Evolutionary conservation across 2,888 invertebrate species (phyloP).

Genomic region (Theodoxus fluviatilis): DNA sequence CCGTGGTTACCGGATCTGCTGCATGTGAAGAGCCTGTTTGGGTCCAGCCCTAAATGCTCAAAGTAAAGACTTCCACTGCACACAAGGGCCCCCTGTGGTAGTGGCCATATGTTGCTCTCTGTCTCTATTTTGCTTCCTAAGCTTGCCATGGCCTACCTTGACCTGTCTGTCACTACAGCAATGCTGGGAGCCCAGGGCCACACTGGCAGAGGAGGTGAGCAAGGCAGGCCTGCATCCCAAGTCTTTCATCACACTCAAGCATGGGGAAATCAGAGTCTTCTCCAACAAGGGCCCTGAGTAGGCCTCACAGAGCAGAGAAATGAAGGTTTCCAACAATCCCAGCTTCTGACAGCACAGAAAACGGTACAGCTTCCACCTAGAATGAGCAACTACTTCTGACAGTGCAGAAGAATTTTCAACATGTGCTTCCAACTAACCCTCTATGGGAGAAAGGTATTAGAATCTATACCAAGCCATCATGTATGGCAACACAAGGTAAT

Average conservation of each 20-base stretch:
- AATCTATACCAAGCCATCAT: too few relatives aligned
- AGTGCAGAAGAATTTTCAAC: neutral
- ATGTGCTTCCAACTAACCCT: too few relatives aligned
- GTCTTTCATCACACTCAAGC: slow-evolving; percentile 53
- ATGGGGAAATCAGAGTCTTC: slow-evolving; percentile 42
- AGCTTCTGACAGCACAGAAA: neutral
- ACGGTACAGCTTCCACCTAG: neutral
- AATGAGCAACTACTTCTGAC: neutral
- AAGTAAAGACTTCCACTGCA: too few relatives aligned
- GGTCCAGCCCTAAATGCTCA: too few relatives aligned
- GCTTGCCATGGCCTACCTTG: too few relatives aligned
- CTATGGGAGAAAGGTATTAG: too few relatives aligned
- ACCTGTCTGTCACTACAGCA: slow-evolving; percentile 39
- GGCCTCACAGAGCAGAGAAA: neutral
- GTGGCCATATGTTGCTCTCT: too few relatives aligned
- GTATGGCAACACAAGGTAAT: too few relatives aligned
- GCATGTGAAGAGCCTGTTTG: too few relatives aligned
- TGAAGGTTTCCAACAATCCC: neutral
- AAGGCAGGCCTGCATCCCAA: slow-evolving; percentile 36
- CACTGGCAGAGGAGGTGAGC: slow-evolving; percentile 42
- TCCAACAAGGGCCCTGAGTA: slow-evolving; percentile 23
- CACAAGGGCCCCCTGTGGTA: too few relatives aligned
- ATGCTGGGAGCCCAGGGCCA: slow-evolving; percentile 54
- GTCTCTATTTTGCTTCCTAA: too few relatives aligned
- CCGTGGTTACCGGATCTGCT: too few relatives aligned